phyloP scores from a whole-genome alignment of 2,113 vertebrate genomes.

The Oryctolagus cuniculus region DNA sequence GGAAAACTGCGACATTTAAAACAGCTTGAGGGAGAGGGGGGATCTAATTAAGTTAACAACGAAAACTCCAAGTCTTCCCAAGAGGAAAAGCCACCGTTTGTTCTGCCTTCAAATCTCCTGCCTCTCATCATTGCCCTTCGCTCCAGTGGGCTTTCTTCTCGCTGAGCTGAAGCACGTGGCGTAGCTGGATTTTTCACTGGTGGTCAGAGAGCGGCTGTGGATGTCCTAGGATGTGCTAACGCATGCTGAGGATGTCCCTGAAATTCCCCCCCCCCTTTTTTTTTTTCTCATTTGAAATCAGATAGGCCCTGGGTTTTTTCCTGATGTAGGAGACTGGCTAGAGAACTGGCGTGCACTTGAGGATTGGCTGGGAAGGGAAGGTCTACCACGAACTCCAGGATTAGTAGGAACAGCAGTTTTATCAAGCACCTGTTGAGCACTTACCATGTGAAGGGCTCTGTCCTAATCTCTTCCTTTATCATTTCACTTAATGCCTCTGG shows the following conservation, averaged over 20 bases:
- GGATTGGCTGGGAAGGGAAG: neutral
- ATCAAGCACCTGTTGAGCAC: neutral
- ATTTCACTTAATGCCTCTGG: neutral
- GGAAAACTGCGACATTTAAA: neutral
- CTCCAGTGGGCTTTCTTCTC: neutral
- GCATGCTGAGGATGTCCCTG: neutral
- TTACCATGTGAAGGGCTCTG: neutral
- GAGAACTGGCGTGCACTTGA: neutral
- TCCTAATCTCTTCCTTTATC: neutral
- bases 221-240: neutral
- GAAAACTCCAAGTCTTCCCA: neutral
- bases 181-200: neutral
- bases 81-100: neutral
- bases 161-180: neutral
- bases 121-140: neutral
- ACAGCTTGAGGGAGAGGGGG: neutral
- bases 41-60: slow-evolving; percentile 1
- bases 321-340: neutral
- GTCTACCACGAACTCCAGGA: neutral
- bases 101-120: neutral
- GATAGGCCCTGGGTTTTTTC: neutral
- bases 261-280: neutral
- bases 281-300: neutral
- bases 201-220: neutral
- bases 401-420: neutral